Conservation (phyloP, 92 coral and sea anemone species). For the Epizoanthus rinbou region DNA sequence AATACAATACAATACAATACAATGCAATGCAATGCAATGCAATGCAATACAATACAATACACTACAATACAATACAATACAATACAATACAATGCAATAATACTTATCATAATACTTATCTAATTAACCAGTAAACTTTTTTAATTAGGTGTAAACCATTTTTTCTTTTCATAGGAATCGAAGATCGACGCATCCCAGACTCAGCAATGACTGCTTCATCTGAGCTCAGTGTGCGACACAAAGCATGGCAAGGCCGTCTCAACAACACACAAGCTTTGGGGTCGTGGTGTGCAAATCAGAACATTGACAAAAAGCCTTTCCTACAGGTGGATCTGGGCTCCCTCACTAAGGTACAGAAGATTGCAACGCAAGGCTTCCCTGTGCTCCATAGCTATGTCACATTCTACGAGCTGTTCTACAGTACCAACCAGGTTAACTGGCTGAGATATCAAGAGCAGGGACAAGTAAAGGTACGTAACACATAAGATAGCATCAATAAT, state of each 20-base stretch:
- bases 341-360: slow-evolving; percentile 51
- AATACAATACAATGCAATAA: too few relatives aligned
- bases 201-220: slow-evolving; percentile 66
- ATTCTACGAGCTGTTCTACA: slow-evolving; percentile 55
- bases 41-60: too few relatives aligned
- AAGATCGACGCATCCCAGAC: slow-evolving; percentile 36
- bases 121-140: too few relatives aligned
- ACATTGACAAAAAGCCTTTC: slow-evolving; percentile 55
- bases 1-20: too few relatives aligned
- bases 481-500: neutral
- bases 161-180: slow-evolving; percentile 2
- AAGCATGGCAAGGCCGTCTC: slow-evolving; percentile 65
- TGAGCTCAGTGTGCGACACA: slow-evolving; percentile 45
- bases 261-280: slow-evolving; percentile 60
- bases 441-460: slow-evolving; percentile 35
- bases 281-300: slow-evolving; percentile 63
- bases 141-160: too few relatives aligned
- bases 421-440: slow-evolving; percentile 81
- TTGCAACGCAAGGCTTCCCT: slow-evolving; percentile 79
- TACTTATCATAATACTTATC: too few relatives aligned
- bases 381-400: slow-evolving; percentile 67
- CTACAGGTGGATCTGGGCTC: slow-evolving; percentile 70
- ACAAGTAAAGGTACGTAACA: slow-evolving; percentile 33
- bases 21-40: too few relatives aligned
- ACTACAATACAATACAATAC: too few relatives aligned